phyloP scores from a whole-genome alignment of 2,113 vertebrate genomes.

The Corythoichthys haematopterus region DNA sequence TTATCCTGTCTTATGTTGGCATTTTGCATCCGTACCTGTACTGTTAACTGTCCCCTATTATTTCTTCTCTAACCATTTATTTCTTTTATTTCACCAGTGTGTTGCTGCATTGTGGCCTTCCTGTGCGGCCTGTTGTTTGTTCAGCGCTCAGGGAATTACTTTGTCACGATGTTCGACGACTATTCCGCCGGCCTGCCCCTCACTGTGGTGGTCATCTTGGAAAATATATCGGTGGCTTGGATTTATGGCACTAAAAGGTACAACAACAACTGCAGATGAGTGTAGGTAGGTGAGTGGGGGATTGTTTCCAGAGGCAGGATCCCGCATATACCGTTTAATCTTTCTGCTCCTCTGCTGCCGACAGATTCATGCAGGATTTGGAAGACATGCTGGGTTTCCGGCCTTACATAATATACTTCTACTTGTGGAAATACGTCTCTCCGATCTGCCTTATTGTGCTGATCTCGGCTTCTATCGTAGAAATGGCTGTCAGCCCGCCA shows the following conservation, averaged over 20 bases:
- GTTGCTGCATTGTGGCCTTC: slow-evolving; percentile 91
- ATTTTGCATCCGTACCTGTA: background rate
- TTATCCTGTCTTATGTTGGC: background rate
- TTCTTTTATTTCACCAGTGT: slow-evolving; percentile 67
- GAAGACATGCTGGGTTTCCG: slow-evolving; percentile 96
- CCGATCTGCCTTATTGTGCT: slow-evolving; percentile 89
- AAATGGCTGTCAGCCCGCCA: slow-evolving; percentile 86
- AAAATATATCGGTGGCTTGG: slow-evolving; percentile 96
- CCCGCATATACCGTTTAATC: background rate
- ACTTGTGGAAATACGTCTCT: slow-evolving; percentile 96
- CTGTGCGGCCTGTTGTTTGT: slow-evolving; percentile 92
- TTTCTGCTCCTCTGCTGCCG: background rate
- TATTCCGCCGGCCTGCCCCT: slow-evolving; percentile 95
- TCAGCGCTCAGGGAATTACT: slow-evolving; percentile 97
- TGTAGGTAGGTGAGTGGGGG: background rate
- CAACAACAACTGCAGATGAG: slow-evolving; percentile 9
- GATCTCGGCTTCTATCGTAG: slow-evolving; percentile 85
- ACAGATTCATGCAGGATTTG: slow-evolving; percentile 97
- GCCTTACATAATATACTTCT: slow-evolving; percentile 86
- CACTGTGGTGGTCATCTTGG: slow-evolving; percentile 92
- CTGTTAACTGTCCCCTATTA: background rate
- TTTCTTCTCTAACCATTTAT: background rate
- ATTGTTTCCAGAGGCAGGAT: background rate
- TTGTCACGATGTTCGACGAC: slow-evolving; percentile 98
- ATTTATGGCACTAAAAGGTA: slow-evolving; percentile 97